Percentiles rank a stretch among this genome's conserved stretches.
phyloP scores from a whole-genome alignment of 2,113 vertebrate genomes.

The Sphaerodactylus townsendi region DNA sequence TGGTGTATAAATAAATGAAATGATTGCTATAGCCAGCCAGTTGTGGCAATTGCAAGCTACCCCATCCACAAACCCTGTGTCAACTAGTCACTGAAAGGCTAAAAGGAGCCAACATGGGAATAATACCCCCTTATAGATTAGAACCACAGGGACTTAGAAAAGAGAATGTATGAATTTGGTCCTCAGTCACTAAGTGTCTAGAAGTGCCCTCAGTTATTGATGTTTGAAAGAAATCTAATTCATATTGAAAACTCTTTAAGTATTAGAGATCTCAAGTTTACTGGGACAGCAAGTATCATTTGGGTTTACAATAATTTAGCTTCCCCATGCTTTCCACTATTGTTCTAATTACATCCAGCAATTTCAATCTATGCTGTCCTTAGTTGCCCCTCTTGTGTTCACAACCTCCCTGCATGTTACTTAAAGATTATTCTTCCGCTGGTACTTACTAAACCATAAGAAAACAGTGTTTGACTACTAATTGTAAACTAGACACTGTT shows the following conservation, averaged over 20 bases:
- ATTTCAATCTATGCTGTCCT: slow-evolving; percentile 12
- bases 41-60: not conserved
- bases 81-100: not conserved
- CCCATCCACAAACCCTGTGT: not conserved
- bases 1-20: no score
- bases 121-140: not conserved
- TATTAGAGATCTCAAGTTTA: slow-evolving; percentile 7
- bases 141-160: not conserved
- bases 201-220: not conserved
- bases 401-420: not conserved
- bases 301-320: accelerated
- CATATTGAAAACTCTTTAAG: not conserved
- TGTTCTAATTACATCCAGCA: not conserved
- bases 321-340: not conserved
- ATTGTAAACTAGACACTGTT: slow-evolving; percentile 22
- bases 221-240: not conserved
- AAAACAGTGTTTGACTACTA: not conserved
- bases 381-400: not conserved
- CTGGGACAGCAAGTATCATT: accelerated
- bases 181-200: not conserved
- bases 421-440: not conserved
- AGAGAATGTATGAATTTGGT: not conserved
- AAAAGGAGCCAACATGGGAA: not conserved
- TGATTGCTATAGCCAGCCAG: not conserved
- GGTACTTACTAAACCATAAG: slow-evolving; percentile 43